Conservation (phyloP, 2,888 invertebrate genomes). For the Imbricaverruca yamaguchii region DNA sequence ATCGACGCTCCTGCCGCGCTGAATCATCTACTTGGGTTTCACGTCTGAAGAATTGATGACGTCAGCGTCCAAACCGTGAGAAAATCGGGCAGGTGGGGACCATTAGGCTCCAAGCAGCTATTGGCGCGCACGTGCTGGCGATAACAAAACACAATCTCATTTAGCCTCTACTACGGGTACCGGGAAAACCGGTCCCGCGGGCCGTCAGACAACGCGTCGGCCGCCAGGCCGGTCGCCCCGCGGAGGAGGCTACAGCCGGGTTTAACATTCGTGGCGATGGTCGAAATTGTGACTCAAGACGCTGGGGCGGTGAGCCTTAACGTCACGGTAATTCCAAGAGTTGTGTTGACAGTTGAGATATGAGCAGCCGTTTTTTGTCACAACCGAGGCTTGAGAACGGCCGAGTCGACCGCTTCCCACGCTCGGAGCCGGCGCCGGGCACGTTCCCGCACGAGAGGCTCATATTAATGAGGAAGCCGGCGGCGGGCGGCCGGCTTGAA, state of each 20-base stretch:
- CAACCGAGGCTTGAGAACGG: constrained; percentile 19
- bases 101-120: constrained; percentile 6
- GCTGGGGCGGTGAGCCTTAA: constrained; percentile 13
- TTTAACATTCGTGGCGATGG: constrained; percentile 10
- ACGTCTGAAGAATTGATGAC: constrained; percentile 12
- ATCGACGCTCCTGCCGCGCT: constrained; percentile 10
- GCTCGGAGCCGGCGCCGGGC: constrained; percentile 1
- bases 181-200: background rate
- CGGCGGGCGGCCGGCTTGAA: constrained; percentile 3
- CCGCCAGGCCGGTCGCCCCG: background rate
- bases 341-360: constrained; percentile 23
- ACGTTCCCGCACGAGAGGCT: constrained; percentile 19
- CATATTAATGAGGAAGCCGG: constrained; percentile 18
- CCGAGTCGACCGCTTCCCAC: constrained; percentile 18
- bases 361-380: constrained; percentile 22
- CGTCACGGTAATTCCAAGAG: constrained; percentile 16
- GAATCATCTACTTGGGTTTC: constrained; percentile 21
- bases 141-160: constrained; percentile 23
- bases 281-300: constrained; percentile 10
- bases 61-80: constrained; percentile 18
- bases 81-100: constrained; percentile 23
- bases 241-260: constrained; percentile 9
- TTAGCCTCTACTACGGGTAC: constrained; percentile 10
- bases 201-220: background rate
- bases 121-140: constrained; percentile 23